Evolutionary conservation across 2,888 invertebrate species (phyloP).

Genomic region (Phytoseiulus persimilis): DNA sequence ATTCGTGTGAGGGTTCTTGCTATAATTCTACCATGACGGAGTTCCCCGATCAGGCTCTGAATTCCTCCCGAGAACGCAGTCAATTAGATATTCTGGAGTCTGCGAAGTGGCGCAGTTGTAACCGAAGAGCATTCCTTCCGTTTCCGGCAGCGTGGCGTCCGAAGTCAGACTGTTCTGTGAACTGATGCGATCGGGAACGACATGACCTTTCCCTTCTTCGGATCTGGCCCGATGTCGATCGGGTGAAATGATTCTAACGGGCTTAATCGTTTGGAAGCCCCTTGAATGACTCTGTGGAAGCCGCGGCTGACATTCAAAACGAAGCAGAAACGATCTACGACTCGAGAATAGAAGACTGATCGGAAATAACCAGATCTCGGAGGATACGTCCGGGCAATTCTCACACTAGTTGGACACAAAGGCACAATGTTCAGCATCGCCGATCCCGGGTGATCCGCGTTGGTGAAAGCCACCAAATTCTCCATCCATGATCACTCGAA

Average conservation of each 20-base stretch:
- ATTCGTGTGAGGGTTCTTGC: too few species aligned
- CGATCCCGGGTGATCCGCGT: too few species aligned
- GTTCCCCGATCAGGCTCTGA: too few species aligned
- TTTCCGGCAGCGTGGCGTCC: background rate
- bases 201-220: background rate
- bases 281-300: background rate
- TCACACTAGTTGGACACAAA: too few species aligned
- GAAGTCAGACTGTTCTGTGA: background rate
- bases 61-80: too few species aligned
- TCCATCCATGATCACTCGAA: background rate
- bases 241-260: background rate
- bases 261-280: background rate
- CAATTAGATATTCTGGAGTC: too few species aligned
- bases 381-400: background rate
- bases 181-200: background rate
- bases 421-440: too few species aligned
- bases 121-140: background rate
- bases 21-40: too few species aligned
- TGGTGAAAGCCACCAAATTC: too few species aligned
- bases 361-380: background rate
- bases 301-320: background rate
- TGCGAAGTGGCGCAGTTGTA: background rate
- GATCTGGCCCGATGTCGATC: background rate
- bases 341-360: background rate
- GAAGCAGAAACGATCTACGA: background rate